These are phyloP conservation scores for Timandra comae DNA, from an alignment of 2,888 invertebrate species.

Conservation along the genomic window DNA sequence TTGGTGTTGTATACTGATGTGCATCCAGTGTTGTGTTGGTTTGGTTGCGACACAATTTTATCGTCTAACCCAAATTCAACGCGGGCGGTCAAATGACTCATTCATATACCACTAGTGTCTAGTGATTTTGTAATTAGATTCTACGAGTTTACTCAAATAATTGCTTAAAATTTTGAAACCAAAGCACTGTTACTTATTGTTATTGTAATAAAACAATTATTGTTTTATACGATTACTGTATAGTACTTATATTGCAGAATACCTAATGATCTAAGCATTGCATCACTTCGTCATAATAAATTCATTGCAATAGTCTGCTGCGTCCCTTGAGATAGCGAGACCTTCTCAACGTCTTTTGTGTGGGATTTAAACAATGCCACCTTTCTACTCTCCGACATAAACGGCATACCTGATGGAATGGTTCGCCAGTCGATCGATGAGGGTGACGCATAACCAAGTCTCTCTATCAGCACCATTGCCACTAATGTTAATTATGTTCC, in stretches of 20 bases:
- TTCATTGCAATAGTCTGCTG: slow-evolving; percentile 16
- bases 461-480: slow-evolving; percentile 24
- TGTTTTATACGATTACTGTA: no score
- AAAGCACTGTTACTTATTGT: no score
- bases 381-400: slow-evolving; percentile 43
- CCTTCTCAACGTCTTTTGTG: slow-evolving; percentile 40
- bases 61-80: slow-evolving; percentile 46
- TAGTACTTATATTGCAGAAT: slow-evolving; percentile 20
- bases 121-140: no score
- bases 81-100: slow-evolving; percentile 43
- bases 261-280: slow-evolving; percentile 12
- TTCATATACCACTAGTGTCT: no score
- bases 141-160: no score
- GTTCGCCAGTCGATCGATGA: slow-evolving; percentile 14
- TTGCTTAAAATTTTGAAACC: no score
- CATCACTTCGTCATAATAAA: slow-evolving; percentile 18
- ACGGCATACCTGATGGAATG: slow-evolving; percentile 33
- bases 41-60: slow-evolving; percentile 42
- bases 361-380: slow-evolving; percentile 43
- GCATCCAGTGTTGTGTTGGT: slow-evolving; percentile 36
- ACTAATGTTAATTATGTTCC: slow-evolving; percentile 37
- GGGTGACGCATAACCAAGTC: slow-evolving; percentile 22
- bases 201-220: no score
- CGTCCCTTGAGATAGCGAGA: slow-evolving; percentile 36
- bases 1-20: slow-evolving; percentile 41